phyloP scores from a whole-genome alignment of 2,113 vertebrate genomes.

The Tachysurus fulvidraco region DNA sequence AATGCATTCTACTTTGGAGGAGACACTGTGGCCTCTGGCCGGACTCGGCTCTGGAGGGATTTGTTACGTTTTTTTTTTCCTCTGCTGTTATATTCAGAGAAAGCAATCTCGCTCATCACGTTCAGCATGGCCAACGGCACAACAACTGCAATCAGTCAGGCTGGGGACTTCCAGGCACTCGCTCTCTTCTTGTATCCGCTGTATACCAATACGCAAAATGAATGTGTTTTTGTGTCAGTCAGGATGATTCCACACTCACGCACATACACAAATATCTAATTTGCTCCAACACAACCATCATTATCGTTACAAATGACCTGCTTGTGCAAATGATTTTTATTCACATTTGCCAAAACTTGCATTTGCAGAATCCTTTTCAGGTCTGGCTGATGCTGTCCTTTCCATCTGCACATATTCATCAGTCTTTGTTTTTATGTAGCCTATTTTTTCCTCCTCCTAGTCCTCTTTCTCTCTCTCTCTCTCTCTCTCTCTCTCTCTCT shows the following conservation, averaged over 20 bases:
- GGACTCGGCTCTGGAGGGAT: slow-evolving; percentile 31
- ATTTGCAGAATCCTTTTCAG: slow-evolving; percentile 18
- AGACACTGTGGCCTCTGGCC: slow-evolving; percentile 38
- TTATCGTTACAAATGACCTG: slow-evolving; percentile 28
- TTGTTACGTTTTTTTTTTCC: slow-evolving; percentile 13
- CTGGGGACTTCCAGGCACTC: slow-evolving; percentile 9
- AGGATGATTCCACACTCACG: slow-evolving; percentile 2
- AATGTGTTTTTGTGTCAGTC: slow-evolving; percentile 29
- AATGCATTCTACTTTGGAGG: slow-evolving; percentile 42
- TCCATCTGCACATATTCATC: slow-evolving; percentile 20
- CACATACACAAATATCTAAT: neutral
- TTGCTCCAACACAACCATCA: slow-evolving; percentile 18
- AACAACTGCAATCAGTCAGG: slow-evolving; percentile 12
- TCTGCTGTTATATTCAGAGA: slow-evolving; percentile 35
- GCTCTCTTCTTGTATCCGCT: slow-evolving; percentile 15
- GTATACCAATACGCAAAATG: slow-evolving; percentile 11
- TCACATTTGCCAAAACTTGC: slow-evolving; percentile 21
- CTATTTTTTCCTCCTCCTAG: slow-evolving; percentile 26
- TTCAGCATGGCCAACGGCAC: slow-evolving; percentile 33
- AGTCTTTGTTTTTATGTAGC: slow-evolving; percentile 39
- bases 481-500: slow-evolving; percentile 37
- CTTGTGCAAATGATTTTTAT: slow-evolving; percentile 31
- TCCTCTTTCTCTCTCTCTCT: slow-evolving; percentile 19
- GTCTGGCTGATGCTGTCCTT: slow-evolving; percentile 14
- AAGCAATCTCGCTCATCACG: slow-evolving; percentile 28